Evolutionary conservation across 2,888 invertebrate genomes (phyloP), one percentile per base, ranked within the genome.

Genomic region (Cantharis rustica): DNA sequence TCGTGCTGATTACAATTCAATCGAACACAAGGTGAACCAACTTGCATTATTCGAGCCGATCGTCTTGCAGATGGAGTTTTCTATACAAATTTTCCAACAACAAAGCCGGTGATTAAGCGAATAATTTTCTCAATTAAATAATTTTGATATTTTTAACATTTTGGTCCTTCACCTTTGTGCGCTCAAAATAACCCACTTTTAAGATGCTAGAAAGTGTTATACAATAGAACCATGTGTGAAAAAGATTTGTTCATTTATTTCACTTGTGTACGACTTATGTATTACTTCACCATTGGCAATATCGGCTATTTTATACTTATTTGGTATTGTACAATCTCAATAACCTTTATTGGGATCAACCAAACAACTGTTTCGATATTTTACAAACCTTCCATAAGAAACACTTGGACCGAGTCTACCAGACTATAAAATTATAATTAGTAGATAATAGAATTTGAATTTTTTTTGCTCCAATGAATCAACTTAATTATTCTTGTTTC

Each of bases 401-500:
- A 47, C 7, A 7, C 2, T 47, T 47, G n/a, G 47, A 2, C 47
- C 0, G 47, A n/a, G n/a, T 47, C 47, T 47, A 47, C 47, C 23
- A 66, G 64, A 66, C 64, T 66, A 66, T 66, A 66, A 66, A 66
- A 23, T 66, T 66, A 20, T 66, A 66, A 66, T 66, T 66, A 27
- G 26, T 27, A n/a, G n/a, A n/a, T n/a, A 66, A 16, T 20, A 47
- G 31, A 47, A 47, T 47, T 47, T 47, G n/a, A 47, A 47, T 47
- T 47, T n/a, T 47, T 47, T 47, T n/a, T 47, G 47, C 47, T 47
- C 47, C n/a, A 47, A 47, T 7, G 47, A 47, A 47, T 47, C 47
- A 47, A 47, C n/a, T 47, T 47, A 47, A 47, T 47, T 47, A 47
- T 47, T 47, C n/a, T n/a, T 47, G 47, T 47, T 47, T 47, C 47